A percentile compares a stretch with the other conserved stretches of the same genome.
These are phyloP conservation scores for Drosophila mimica DNA, from an alignment of 2,888 invertebrate species.

Conservation along the genomic window DNA sequence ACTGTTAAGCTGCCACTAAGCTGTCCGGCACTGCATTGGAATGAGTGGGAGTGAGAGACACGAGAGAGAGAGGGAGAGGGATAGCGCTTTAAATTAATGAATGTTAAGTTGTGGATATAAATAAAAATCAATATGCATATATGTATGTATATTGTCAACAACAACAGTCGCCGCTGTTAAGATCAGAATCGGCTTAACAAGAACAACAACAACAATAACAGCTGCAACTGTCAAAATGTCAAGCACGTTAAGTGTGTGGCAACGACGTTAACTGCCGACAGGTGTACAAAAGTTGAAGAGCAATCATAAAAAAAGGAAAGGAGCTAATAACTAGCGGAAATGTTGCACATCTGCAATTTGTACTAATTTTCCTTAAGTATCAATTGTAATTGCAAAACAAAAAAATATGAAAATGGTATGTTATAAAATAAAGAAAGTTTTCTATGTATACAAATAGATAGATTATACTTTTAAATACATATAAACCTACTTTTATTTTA, in stretches of 20 bases:
- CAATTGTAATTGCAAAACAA: background rate
- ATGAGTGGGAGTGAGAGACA: background rate
- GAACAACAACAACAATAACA: conserved; percentile 14
- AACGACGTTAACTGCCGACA: conserved; percentile 18
- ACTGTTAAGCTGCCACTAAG: conserved; percentile 34
- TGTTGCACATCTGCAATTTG: conserved; percentile 19
- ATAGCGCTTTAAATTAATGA: conserved; percentile 47
- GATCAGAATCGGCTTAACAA: conserved; percentile 32
- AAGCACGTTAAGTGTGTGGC: conserved; percentile 34
- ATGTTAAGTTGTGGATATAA: conserved; percentile 33
- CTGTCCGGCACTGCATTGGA: background rate
- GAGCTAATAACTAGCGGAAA: conserved; percentile 10
- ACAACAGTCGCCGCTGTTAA: conserved; percentile 20
- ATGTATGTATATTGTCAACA: background rate
- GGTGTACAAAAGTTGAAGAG: conserved; percentile 5
- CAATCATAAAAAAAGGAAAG: background rate
- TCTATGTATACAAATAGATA: too few relatives aligned
- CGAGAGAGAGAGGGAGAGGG: background rate
- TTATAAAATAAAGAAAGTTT: background rate
- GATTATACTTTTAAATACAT: too few relatives aligned
- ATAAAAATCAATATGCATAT: conserved; percentile 31
- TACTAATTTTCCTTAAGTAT: background rate
- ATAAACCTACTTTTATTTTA: too few relatives aligned
- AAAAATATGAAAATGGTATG: background rate
- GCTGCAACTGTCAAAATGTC: conserved; percentile 31